Base-by-base conservation (phyloP, 2,888 invertebrate genomes). In the Dynastes hyllus region DNA sequence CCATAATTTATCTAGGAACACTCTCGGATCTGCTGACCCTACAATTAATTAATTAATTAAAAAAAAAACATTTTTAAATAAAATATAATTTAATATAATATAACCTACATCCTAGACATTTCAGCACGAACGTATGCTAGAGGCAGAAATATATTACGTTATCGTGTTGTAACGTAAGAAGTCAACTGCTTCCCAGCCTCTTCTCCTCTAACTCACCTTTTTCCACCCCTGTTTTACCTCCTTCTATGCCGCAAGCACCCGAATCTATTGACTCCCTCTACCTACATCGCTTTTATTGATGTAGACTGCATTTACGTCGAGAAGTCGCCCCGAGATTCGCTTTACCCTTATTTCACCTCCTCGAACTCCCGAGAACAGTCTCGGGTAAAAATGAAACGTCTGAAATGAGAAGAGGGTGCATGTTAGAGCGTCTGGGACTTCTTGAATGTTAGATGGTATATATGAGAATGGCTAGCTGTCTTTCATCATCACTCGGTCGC, bases 201-300 rank as follows among this genome's bases (percentile, higher is more conserved):
- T 45, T 8, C 45, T 45, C 45, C 8, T 8, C 11, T 45, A 2
- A 1, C n/a, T 22, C 55, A 2, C n/a, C 55, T 22, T 22, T 5
- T 55, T n/a, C 55, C 55, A 13, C 16, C 13, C 55, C 13, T 22
- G 53, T 37, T 37, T 37, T n/a, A n/a, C 55, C 2, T n/a, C 16
- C 55, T 16, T 22, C 55, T 16, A 22, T 55, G 9, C 45, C 45
- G 45, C 45, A 45, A 45, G 11, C 45, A 45, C 55, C 55, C 55
- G 6, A 16, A 22, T 55, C 55, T 55, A 55, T 55, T 22, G 55
- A 16, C 55, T 16, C 55, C 13, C n/a, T n/a, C 53, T 3, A 11
- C 6, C 55, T 55, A 55, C 55, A 55, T 55, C 22, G 55, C 55
- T 55, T n/a, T 55, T 55, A 55, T 55, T 55, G 55, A 55, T 55